Base-by-base conservation (phyloP, 1,140 invertebrate genomes). In the Elymnias hypermnestra region DNA sequence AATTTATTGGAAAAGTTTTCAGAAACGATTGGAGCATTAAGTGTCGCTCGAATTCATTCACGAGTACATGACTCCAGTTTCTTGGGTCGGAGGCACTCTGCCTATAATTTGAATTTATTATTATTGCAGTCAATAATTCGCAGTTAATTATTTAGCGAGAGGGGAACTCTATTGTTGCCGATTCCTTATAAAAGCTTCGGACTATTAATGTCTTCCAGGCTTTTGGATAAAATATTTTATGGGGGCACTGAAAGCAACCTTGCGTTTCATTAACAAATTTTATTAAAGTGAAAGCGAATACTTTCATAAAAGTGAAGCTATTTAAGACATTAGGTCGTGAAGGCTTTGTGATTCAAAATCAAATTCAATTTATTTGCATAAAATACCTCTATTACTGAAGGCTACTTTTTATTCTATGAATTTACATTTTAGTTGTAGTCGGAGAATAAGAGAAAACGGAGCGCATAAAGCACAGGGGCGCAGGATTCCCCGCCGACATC, bases 331-430 rank as follows among this genome's bases (percentile, higher is more conserved):
- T 21, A 21, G 6, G 19, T 6, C 6, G 19, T 21, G 6, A 4
- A 21, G 3, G 6, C 19, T 4, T 6, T 21, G 3, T 3, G 19
- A 4, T 21, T n/a, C n/a, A n/a, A n/a, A n/a, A n/a, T n/a, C n/a
- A n/a, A n/a, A n/a, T n/a, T n/a, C n/a, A n/a, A n/a, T n/a, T n/a
- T n/a, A n/a, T n/a, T n/a, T n/a, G n/a, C n/a, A n/a, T n/a, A n/a
- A n/a, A n/a, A n/a, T n/a, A n/a, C n/a, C n/a, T n/a, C n/a, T 57
- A 49, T 57, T 70, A 72, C 57, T 81, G 74, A 68, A 81, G 82
- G 82, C 82, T 85, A 85, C 78, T 61, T 81, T 36, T 85, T 78
- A 83, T 82, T 83, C 75, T 82, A 85, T 83, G 78, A 82, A 79
- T 83, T 83, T 83, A 85, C 77, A 85, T 69, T 72, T 76, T 71